Evolutionary conservation across 2,888 invertebrate genomes (phyloP).

Genomic region (Tiliacea citrago): DNA sequence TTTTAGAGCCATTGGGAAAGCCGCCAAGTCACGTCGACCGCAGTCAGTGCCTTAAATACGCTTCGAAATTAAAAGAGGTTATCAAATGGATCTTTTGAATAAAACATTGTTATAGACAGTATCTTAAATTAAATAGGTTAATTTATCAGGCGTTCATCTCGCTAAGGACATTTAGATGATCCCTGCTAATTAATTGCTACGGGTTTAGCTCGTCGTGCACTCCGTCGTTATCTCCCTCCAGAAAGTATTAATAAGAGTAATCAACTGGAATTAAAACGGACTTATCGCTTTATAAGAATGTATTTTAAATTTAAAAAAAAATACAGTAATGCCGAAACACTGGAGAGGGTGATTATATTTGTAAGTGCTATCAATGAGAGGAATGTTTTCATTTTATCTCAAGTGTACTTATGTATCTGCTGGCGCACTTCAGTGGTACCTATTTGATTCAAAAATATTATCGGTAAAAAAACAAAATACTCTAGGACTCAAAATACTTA

Average conservation of each 20-base stretch:
- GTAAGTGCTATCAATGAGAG: conserved; percentile 19
- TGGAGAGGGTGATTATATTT: conserved; percentile 47
- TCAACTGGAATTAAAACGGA: conserved; percentile 51
- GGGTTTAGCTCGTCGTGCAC: conserved; percentile 57
- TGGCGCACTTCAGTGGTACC: conserved; percentile 5
- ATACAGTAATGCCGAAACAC: conserved; percentile 28
- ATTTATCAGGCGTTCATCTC: conserved; percentile 66
- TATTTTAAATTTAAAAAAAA: conserved; percentile 32
- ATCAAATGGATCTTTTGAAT: conserved; percentile 57
- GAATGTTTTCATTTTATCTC: conserved; percentile 26
- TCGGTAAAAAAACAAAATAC: not conserved
- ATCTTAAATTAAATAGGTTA: conserved; percentile 65
- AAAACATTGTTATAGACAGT: conserved; percentile 61
- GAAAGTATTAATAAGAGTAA: conserved; percentile 57
- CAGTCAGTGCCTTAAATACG: conserved; percentile 40
- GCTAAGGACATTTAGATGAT: conserved; percentile 67
- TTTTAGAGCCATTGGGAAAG: conserved; percentile 59
- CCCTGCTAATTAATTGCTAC: conserved; percentile 69
- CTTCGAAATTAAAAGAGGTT: conserved; percentile 55
- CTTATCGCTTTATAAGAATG: conserved; percentile 40
- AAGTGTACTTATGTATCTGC: conserved; percentile 14
- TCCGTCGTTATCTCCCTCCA: conserved; percentile 48
- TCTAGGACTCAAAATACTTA: no score
- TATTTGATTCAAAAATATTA: conserved; percentile 8
- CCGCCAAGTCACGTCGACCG: conserved; percentile 62